Conservation (phyloP, 2,113 vertebrate genomes). For the Cyprinodon variegatus region DNA sequence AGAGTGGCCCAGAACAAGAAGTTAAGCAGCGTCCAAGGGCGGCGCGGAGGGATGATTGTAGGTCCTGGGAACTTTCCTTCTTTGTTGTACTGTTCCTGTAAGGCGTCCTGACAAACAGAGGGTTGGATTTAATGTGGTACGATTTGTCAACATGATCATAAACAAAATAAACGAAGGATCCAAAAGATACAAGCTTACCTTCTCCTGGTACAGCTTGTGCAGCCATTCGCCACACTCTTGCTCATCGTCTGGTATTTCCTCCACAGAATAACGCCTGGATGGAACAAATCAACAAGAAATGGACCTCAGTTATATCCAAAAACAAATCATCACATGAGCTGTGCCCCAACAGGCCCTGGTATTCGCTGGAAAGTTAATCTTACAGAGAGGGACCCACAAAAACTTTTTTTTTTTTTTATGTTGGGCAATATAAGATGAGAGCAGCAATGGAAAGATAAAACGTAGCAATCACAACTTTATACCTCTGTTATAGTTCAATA, state of each 20-base stretch:
- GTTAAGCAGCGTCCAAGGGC: constrained; percentile 94
- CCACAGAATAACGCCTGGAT: constrained; percentile 90
- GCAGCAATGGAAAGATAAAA: too few species aligned
- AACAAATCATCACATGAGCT: not conserved
- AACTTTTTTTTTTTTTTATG: too few species aligned
- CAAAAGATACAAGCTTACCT: constrained; percentile 75
- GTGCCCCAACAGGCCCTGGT: too few species aligned
- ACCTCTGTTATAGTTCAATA: too few species aligned
- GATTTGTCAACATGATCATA: too few species aligned
- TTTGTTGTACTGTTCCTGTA: constrained; percentile 92
- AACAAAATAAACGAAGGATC: not conserved
- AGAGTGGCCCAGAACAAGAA: constrained; percentile 95
- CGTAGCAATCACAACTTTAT: too few species aligned
- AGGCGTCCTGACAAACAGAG: constrained; percentile 84
- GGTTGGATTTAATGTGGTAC: not conserved
- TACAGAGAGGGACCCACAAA: too few species aligned
- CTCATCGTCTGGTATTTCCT: constrained; percentile 92
- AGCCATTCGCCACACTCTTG: constrained; percentile 92
- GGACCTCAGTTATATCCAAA: not conserved
- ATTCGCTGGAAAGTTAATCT: too few species aligned
- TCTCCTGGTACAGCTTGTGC: constrained; percentile 97
- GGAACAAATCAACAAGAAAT: not conserved
- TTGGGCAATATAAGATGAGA: too few species aligned
- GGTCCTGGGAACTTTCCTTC: constrained; percentile 89
- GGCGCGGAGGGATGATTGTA: constrained; percentile 83